Evolutionary conservation across 2,113 vertebrate species (phyloP), one percentile per base, ranked within the genome.

Genomic region (Mormyrus lacerda): DNA sequence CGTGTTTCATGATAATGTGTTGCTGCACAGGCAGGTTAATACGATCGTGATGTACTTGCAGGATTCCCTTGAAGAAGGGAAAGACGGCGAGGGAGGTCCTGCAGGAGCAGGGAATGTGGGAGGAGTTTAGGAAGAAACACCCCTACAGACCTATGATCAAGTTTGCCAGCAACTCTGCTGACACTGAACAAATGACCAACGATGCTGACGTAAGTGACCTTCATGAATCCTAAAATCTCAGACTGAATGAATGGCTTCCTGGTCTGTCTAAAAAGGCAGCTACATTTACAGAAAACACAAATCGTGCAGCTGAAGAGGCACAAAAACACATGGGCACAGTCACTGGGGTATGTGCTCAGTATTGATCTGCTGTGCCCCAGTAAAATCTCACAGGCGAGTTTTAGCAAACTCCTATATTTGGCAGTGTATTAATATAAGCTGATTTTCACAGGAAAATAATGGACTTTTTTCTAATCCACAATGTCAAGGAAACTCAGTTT

Each of bases 61-160:
- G 96, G 89, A 19, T 97, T 88, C 94, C 94, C 13, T 65, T 96
- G 91, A 84, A 91, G 27, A 96, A 94, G 91, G 94, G 94, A n/a
- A 95, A 93, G 91, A 93, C 93, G 0, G 83, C 93, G 89, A 89
- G 95, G 19, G 89, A 92, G 19, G 44, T 47, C 35, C 92, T 96
- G 91, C 91, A 92, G 92, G 94, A 96, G 89, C 89, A 15, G 0
- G 94, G 94, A 13, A 87, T 95, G 39, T 92, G 95, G 90, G 89
- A 88, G 0, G 88, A 76, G 21, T 93, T 95, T 84, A 90, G 95
- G 89, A 91, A 39, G 87, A 76, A 0, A 0, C 90, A 94, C 84
- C 90, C 0, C 9, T 83, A 89, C 0, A 88, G 87, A 3, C 3
- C 93, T 0, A 31, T 85, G 73, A 79, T 58, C 89, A 95, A 93